Percentiles rank a stretch among this genome's conserved stretches.
Conservation (phyloP, 2,797 vertebrate genomes). For the Aeoliscus strigatus region DNA sequence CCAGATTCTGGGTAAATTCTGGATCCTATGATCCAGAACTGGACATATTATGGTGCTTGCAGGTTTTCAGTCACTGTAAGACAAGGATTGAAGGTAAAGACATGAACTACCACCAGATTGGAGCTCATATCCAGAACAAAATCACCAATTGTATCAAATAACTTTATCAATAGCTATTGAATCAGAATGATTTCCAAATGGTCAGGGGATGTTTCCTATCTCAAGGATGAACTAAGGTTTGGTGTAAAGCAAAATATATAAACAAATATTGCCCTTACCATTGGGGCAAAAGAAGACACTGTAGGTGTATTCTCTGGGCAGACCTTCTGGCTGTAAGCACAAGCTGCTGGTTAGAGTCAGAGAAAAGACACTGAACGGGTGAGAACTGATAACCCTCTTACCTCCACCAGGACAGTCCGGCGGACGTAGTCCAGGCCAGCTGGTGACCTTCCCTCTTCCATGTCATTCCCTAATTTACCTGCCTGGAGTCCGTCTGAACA, state of each 20-base stretch:
- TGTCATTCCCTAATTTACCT: slow-evolving; percentile 72
- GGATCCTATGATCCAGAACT: too few relatives aligned
- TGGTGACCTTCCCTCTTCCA: slow-evolving; percentile 72
- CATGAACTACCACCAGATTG: too few relatives aligned
- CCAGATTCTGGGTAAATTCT: too few relatives aligned
- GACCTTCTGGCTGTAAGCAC: slow-evolving; percentile 82
- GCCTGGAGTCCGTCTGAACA: slow-evolving; percentile 77
- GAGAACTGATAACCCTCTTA: slow-evolving; percentile 42
- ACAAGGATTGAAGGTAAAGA: too few relatives aligned
- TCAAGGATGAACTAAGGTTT: too few relatives aligned
- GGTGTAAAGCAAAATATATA: not conserved
- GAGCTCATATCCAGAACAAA: too few relatives aligned
- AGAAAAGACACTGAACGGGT: not conserved
- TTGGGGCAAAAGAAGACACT: slow-evolving; percentile 95
- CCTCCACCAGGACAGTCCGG: slow-evolving; percentile 85
- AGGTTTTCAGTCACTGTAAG: too few relatives aligned
- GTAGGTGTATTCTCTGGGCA: slow-evolving; percentile 88
- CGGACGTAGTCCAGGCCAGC: slow-evolving; percentile 79
- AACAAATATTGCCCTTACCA: slow-evolving; percentile 80
- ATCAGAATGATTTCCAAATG: too few relatives aligned
- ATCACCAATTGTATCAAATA: too few relatives aligned
- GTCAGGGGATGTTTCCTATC: too few relatives aligned
- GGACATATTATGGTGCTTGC: too few relatives aligned
- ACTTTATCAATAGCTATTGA: too few relatives aligned
- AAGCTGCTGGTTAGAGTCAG: slow-evolving; percentile 7